These are phyloP conservation scores for Hydrophis major DNA, from an alignment of 2,797 vertebrate species.

Conservation along the genomic window DNA sequence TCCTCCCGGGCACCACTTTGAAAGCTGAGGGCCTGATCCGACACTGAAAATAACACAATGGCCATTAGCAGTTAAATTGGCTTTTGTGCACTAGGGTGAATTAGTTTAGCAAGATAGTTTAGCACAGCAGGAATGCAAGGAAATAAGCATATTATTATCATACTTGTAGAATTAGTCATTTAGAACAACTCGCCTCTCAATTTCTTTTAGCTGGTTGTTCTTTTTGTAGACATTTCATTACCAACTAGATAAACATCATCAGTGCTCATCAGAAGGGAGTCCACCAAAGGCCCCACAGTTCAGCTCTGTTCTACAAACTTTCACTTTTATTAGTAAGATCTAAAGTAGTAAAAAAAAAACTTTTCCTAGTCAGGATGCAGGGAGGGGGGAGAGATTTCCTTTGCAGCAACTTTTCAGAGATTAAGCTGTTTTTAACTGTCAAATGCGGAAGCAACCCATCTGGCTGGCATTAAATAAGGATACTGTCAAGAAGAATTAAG, in stretches of 20 bases:
- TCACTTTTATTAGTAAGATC: background rate
- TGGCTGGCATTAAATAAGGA: background rate
- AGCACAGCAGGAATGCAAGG: background rate
- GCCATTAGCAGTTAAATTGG: background rate
- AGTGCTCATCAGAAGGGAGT: background rate
- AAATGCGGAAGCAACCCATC: background rate
- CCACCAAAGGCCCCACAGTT: background rate
- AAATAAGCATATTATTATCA: background rate
- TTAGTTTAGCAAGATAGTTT: background rate
- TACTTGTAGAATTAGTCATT: background rate
- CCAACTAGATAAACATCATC: background rate
- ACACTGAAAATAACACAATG: constrained; percentile 72
- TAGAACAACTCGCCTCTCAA: background rate
- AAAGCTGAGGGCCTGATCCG: constrained; percentile 90
- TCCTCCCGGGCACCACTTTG: constrained; percentile 87
- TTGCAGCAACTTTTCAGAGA: background rate
- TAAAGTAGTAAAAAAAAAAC: background rate
- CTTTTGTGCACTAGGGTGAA: background rate
- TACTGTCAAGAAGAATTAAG: background rate
- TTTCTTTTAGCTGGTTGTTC: background rate
- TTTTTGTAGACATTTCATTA: background rate
- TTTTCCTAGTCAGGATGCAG: background rate
- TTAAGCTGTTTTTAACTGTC: background rate
- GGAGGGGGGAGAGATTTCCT: background rate
- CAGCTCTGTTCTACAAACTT: background rate